Evolutionary conservation across 2,113 vertebrate genomes (phyloP), one percentile per base, ranked within the genome.

Genomic region (Chloebia gouldiae): DNA sequence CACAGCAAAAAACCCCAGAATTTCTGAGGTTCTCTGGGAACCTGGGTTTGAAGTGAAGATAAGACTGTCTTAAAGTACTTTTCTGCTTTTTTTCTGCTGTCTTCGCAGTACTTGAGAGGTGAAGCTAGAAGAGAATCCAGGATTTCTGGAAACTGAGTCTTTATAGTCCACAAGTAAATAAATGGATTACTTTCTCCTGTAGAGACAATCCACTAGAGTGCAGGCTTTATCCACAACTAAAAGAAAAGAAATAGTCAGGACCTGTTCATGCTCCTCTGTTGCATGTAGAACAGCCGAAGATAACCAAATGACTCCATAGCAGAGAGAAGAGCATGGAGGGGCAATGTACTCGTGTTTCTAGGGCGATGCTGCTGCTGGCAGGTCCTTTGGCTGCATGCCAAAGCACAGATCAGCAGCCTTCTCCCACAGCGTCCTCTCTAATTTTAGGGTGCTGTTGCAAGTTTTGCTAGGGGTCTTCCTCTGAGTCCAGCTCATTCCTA

Each of bases 201-300:
- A 28, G 27, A 90, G 35, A 88, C 51, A 95, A 93, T 96, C 95
- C 96, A 97, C 95, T 95, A 97, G 95, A 95, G 95, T 92, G 94
- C 95, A 95, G 96, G 51, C 92, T 97, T 94, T 88, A 63, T 88
- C 94, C 1, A 0, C 71, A 88, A 3, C 90, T 23, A 69, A 66
- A 87, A 68, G 28, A 75, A 79, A 81, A 72, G 2, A 45, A 80
- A 80, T 4, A n/a, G 17, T 33, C n/a, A n/a, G 42, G 30, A 44
- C 13, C 2, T 86, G 5, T 40, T 93, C 7, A 9, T 31, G 13
- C 59, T 92, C 2, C 9, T 86, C 33, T 63, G 16, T 31, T 59
- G 15, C 47, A 14, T 4, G 15, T 15, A 53, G 10, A 81, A 17
- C 16, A 59, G 54, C 9, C 61, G 53, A 0, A 9, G 30, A 28